Evolutionary conservation across 2,888 invertebrate genomes (phyloP).

Genomic region (Sesamia inferens): DNA sequence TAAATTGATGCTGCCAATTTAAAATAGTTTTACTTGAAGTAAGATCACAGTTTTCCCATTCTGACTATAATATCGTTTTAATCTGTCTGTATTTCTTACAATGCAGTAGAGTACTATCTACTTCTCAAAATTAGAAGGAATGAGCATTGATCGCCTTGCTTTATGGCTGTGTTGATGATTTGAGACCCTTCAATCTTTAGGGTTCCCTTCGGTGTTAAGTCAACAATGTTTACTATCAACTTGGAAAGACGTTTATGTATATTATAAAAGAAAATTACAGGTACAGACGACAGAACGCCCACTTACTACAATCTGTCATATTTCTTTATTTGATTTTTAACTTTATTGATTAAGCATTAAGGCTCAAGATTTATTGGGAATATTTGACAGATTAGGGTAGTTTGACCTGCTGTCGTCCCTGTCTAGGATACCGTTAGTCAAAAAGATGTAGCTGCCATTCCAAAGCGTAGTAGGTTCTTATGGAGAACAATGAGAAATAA

Average conservation of each 20-base stretch:
- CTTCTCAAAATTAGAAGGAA: not conserved
- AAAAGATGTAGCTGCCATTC: not conserved
- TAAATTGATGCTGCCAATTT: constrained; percentile 10
- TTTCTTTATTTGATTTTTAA: too few species aligned
- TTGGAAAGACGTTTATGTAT: not conserved
- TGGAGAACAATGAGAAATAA: not conserved
- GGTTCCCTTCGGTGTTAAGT: not conserved
- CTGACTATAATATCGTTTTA: not conserved
- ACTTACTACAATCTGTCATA: too few species aligned
- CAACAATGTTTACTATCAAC: not conserved
- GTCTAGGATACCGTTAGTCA: not conserved
- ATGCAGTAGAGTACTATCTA: not conserved
- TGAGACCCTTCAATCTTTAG: not conserved
- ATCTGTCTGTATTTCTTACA: not conserved
- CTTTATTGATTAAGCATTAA: too few species aligned
- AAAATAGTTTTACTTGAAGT: not conserved
- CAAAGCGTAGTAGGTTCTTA: not conserved
- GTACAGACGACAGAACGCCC: too few species aligned
- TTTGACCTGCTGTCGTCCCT: too few species aligned
- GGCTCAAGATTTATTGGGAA: too few species aligned
- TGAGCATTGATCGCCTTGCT: not conserved
- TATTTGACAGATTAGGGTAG: too few species aligned
- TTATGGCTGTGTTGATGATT: not conserved
- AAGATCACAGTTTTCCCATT: not conserved
- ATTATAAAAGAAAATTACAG: not conserved